These are phyloP conservation scores for Synanthedon tipuliformis DNA, from an alignment of 2,888 invertebrate species.

Conservation along the genomic window DNA sequence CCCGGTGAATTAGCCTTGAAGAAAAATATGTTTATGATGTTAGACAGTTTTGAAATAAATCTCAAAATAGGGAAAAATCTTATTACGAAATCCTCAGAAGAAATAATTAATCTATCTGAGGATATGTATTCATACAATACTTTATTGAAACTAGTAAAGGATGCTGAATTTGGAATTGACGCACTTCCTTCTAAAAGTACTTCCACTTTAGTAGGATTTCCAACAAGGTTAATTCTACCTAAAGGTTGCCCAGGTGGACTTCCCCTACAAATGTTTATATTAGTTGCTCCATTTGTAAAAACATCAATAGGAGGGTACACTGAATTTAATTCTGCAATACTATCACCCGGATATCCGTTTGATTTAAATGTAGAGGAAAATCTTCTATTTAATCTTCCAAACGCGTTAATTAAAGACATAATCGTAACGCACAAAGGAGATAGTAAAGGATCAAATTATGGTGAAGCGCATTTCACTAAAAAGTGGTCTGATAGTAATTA, in stretches of 20 bases:
- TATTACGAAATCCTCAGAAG: conserved; percentile 73
- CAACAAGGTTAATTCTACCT: conserved; percentile 76
- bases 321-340: conserved; percentile 44
- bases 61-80: conserved; percentile 74
- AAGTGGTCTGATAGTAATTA: conserved; percentile 20
- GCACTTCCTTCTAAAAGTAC: conserved; percentile 57
- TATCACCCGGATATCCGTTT: conserved; percentile 78
- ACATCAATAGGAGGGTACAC: conserved; percentile 22
- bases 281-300: conserved; percentile 68
- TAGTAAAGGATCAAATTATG: conserved; percentile 20
- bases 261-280: conserved; percentile 73
- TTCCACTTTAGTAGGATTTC: conserved; percentile 72
- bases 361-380: conserved; percentile 73
- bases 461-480: conserved; percentile 18
- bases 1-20: conserved; percentile 61
- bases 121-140: conserved; percentile 72
- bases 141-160: conserved; percentile 71
- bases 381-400: conserved; percentile 42
- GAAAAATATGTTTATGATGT: conserved; percentile 69
- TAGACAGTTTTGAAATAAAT: conserved; percentile 71
- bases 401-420: conserved; percentile 44
- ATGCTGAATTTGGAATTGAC: conserved; percentile 66
- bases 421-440: conserved; percentile 36
- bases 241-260: conserved; percentile 76
- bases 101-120: conserved; percentile 70